Evolutionary conservation across 2,113 vertebrate species (phyloP), one percentile per base, ranked within the genome.

Genomic region (Polypterus bichir): DNA sequence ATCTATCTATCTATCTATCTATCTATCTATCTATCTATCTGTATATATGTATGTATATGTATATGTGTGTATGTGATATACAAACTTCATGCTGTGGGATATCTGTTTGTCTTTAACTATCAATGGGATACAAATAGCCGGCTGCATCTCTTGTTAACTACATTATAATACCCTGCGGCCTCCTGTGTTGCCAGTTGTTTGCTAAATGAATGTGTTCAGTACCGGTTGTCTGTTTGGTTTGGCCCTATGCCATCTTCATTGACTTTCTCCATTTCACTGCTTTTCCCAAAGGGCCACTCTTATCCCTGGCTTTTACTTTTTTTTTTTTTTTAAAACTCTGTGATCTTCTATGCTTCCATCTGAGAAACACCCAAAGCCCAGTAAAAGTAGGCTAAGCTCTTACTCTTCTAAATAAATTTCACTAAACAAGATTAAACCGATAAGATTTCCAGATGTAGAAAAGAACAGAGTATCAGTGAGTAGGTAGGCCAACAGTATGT

Each of bases 391-490:
- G 54, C 46, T 60, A 61, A 44, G 48, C 62, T 62, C 61, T 65
- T 62, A 47, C 54, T 72, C 48, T 64, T 49, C 53, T 62, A 61
- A 62, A 73, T 62, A 59, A 59, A 70, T 62, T 66, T 75, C 72
- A 77, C 77, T 73, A 71, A 72, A 71, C 67, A 67, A 73, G 71
- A 77, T 77, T 74, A 72, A 65, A 57, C 48, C 47, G 64, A 69
- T 66, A 65, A 7, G 44, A 47, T 65, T 49, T 63, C 61, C 62
- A 59, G 61, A 63, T 58, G 58, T 57, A 46, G 62, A 68, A 59
- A 27, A 27, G 27, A 27, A 27, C 27, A 27, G 27, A 27, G 27
- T 27, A 27, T 27, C 27, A 27, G 27, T 27, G 27, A 27, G 27
- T 27, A 27, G 27, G 27, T 27, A 27, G 27, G 27, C 27, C 27